Base-by-base conservation (phyloP, 2,113 vertebrate species). In the Sceloporus tristichus region DNA sequence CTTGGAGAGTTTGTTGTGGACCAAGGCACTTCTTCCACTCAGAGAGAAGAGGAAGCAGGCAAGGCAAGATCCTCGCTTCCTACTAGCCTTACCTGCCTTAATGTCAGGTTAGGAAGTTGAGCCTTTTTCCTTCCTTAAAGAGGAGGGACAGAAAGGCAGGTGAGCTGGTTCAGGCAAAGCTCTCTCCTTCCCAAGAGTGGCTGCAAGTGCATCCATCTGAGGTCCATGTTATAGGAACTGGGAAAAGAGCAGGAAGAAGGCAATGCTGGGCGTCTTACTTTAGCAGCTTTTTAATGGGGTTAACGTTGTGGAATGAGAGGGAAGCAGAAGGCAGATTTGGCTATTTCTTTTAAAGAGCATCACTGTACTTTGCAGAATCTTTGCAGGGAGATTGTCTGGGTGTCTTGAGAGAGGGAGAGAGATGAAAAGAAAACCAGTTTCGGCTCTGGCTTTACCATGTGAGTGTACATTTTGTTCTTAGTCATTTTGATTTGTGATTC, bases 1-100 rank as follows among this genome's bases (percentile, higher is more conserved):
- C 93, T 85, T 85, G 14, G 92, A 76, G 93, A 96, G 95, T 96
- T 97, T 95, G 90, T 95, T 96, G 92, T 89, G 92, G 92, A 94
- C 93, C 83, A 70, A 90, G 54, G 0, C 89, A 85, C 40, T 93
- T 92, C 76, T 65, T 16, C 48, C 48, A 48, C 23, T 66, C 65
- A 66, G 65, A 91, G 85, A 91, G 25, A 91, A 89, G 92, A 48
- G 4, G 48, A 48, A 48, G 4, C 48, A 90, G 77, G 91, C 91
- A 88, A 79, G 90, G 90, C 9, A 76, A 88, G 92, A 86, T 6
- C 42, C 88, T 93, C 90, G 83, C 76, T 89, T 71, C 25, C 84
- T 48, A 7, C 48, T 79, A 59, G 66, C 9, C 25, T 13, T 18
- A 7, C 23, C 2, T 29, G 25, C 25, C 27, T 68, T 48, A n/a